phyloP scores from a whole-genome alignment of 2,888 invertebrate genomes.

The Bibio marci region DNA sequence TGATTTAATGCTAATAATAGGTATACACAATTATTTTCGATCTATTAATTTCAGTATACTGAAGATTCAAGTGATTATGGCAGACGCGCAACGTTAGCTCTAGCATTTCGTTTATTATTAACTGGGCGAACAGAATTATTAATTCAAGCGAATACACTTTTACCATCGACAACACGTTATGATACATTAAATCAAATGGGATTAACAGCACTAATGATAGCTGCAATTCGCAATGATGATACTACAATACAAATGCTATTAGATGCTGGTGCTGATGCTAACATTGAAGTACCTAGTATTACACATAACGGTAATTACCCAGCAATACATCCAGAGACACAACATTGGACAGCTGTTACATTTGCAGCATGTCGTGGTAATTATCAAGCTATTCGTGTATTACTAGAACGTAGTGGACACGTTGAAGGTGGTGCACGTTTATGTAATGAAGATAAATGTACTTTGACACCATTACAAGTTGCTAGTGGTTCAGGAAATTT shows the following conservation, averaged over 20 bases:
- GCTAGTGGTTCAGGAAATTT: conserved; percentile 67
- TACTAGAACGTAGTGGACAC: conserved; percentile 63
- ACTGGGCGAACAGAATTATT: conserved; percentile 67
- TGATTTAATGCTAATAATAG: too few relatives aligned
- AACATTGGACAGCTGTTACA: conserved; percentile 77
- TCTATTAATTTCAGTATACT: background rate
- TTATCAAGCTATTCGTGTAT: conserved; percentile 41
- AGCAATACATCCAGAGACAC: conserved; percentile 46
- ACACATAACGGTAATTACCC: conserved; percentile 20
- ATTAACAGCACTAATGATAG: conserved; percentile 68
- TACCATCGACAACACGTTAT: conserved; percentile 51
- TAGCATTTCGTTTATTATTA: conserved; percentile 65
- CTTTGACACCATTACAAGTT: conserved; percentile 74
- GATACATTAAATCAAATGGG: conserved; percentile 67
- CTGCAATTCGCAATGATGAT: conserved; percentile 65
- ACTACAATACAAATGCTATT: conserved; percentile 52
- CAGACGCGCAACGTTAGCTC: conserved; percentile 45
- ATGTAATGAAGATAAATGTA: conserved; percentile 62
- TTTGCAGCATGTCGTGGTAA: conserved; percentile 49
- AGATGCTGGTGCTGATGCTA: conserved; percentile 68
- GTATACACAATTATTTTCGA: too few relatives aligned
- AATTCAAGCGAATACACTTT: conserved; percentile 54
- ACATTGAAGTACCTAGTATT: conserved; percentile 52
- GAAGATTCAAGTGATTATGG: conserved; percentile 32
- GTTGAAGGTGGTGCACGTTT: conserved; percentile 73